phyloP scores from a whole-genome alignment of 2,113 vertebrate genomes.

The Seriola dumerili region DNA sequence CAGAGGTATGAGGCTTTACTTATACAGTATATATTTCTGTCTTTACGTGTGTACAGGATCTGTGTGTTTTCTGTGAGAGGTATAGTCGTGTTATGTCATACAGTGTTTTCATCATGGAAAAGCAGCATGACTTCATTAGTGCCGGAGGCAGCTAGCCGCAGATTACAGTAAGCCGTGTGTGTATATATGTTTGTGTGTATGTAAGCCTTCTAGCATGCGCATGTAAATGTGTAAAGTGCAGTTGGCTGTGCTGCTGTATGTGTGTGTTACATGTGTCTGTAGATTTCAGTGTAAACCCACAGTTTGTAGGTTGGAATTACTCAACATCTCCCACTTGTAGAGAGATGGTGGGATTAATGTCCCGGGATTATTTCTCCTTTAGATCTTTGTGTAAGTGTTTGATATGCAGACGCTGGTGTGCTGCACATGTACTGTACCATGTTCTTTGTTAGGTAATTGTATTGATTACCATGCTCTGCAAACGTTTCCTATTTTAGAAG shows the following conservation, averaged over 20 bases:
- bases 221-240: constrained; percentile 43
- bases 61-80: constrained; percentile 23
- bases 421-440: constrained; percentile 7
- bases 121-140: constrained; percentile 56
- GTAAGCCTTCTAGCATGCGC: constrained; percentile 52
- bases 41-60: background rate
- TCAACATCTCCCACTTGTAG: constrained; percentile 60
- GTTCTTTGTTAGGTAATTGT: constrained; percentile 26
- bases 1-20: background rate
- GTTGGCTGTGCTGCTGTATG: constrained; percentile 15
- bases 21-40: background rate
- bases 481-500: constrained; percentile 33
- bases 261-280: constrained; percentile 63
- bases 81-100: constrained; percentile 33
- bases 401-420: constrained; percentile 25
- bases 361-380: constrained; percentile 66
- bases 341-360: constrained; percentile 63
- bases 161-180: constrained; percentile 70
- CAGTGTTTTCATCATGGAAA: constrained; percentile 37
- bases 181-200: constrained; percentile 28
- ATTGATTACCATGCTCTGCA: constrained; percentile 21
- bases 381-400: constrained; percentile 51
- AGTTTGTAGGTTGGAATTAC: constrained; percentile 74
- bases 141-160: constrained; percentile 58
- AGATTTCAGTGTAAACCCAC: constrained; percentile 63